A percentile compares a stretch with the other conserved stretches of the same genome.
Conservation (phyloP, 2,797 vertebrate genomes). For the Chromis chromis region DNA sequence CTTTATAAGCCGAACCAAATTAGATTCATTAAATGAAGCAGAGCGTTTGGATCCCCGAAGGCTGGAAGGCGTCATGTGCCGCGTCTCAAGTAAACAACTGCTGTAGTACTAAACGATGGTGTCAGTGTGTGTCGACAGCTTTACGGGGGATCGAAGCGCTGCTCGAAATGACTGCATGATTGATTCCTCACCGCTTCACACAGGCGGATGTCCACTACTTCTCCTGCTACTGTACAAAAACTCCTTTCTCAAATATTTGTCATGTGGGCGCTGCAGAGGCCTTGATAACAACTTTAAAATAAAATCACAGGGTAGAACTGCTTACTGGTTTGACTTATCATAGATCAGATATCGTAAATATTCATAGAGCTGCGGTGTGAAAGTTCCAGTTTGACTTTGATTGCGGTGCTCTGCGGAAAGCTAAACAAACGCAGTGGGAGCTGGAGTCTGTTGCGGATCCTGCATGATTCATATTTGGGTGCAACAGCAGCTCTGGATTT, state of each 20-base stretch:
- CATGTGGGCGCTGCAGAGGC: slow-evolving; percentile 61
- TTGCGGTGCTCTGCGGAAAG: neutral
- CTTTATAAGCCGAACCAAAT: slow-evolving; percentile 7
- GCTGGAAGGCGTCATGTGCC: slow-evolving; percentile 33
- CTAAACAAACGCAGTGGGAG: neutral
- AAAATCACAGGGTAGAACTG: slow-evolving; percentile 17
- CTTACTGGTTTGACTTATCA: slow-evolving; percentile 13
- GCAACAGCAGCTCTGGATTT: slow-evolving; percentile 35
- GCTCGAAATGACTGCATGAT: slow-evolving; percentile 21
- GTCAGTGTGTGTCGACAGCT: slow-evolving; percentile 12
- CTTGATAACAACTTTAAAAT: slow-evolving; percentile 44
- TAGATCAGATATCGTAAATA: slow-evolving; percentile 1
- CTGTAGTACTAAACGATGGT: neutral
- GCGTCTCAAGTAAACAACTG: neutral
- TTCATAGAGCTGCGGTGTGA: neutral
- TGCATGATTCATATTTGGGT: slow-evolving; percentile 54
- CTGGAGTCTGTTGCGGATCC: slow-evolving; percentile 29
- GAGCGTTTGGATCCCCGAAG: neutral
- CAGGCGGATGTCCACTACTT: slow-evolving; percentile 38
- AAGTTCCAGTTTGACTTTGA: neutral
- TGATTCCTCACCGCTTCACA: slow-evolving; percentile 8
- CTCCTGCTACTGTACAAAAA: slow-evolving; percentile 25
- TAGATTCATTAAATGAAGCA: slow-evolving; percentile 19
- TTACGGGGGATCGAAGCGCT: slow-evolving; percentile 5
- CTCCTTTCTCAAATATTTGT: slow-evolving; percentile 82